Conservation (phyloP, 2,888 invertebrate species). For the Orthosia cruda region DNA sequence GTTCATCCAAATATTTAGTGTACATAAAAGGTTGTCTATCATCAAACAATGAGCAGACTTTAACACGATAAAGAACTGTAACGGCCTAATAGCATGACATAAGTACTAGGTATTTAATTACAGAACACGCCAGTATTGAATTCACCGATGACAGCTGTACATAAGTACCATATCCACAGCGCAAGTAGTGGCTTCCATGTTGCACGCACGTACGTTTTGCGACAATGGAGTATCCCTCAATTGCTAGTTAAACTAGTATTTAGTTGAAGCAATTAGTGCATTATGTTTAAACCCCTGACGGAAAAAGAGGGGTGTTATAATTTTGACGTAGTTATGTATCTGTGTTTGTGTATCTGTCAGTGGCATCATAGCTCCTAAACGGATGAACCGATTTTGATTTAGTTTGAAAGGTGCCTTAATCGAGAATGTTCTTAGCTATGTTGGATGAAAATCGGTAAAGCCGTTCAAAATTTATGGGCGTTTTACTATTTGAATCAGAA, state of each 20-base stretch:
- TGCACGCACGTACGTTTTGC: slow-evolving; percentile 40
- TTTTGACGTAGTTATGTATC: too few species aligned
- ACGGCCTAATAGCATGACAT: slow-evolving; percentile 42
- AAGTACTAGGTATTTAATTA: slow-evolving; percentile 42
- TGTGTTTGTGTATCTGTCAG: too few species aligned
- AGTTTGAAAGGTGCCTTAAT: too few species aligned
- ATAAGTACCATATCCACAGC: slow-evolving; percentile 12
- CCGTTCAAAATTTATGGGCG: too few species aligned
- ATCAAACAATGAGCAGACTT: background rate
- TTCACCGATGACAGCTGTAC: slow-evolving; percentile 53
- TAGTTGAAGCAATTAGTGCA: slow-evolving; percentile 39
- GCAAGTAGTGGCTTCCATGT: slow-evolving; percentile 12
- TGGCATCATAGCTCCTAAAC: too few species aligned
- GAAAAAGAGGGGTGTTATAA: too few species aligned
- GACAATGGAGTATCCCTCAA: slow-evolving; percentile 25
- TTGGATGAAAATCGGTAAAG: too few species aligned
- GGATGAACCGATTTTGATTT: too few species aligned
- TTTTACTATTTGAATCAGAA: too few species aligned
- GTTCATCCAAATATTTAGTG: background rate
- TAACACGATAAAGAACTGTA: slow-evolving; percentile 37
- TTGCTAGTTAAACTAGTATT: slow-evolving; percentile 45
- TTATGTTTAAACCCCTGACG: background rate
- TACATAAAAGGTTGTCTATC: background rate
- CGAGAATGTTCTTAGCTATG: too few species aligned
- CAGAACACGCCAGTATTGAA: slow-evolving; percentile 36